Conservation (phyloP, 2,888 invertebrate species). For the Aelia acuminata region DNA sequence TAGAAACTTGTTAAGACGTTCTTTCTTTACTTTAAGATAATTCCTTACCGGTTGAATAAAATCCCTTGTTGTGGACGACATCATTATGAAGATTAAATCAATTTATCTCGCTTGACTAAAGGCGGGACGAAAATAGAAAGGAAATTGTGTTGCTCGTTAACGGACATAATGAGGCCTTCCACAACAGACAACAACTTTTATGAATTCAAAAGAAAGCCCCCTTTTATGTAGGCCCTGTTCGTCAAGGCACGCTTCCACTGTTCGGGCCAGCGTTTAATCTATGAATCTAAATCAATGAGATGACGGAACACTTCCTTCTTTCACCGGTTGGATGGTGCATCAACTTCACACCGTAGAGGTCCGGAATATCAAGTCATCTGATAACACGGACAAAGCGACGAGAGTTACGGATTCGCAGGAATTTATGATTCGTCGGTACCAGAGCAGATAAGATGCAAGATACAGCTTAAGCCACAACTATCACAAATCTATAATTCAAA, state of each 20-base stretch:
- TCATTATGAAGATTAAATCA: conserved; percentile 12
- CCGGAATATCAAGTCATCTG: not conserved
- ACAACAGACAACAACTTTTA: conserved; percentile 4
- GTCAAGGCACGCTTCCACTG: not conserved
- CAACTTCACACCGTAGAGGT: not conserved
- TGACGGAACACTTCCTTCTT: conserved; percentile 10
- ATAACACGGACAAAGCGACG: not conserved
- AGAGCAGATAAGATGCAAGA: not conserved
- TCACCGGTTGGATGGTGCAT: not conserved
- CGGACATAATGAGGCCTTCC: conserved; percentile 7
- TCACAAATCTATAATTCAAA: too few relatives aligned
- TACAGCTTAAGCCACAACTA: too few relatives aligned
- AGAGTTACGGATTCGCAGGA: not conserved
- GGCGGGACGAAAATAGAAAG: conserved; percentile 10
- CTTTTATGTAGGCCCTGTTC: not conserved
- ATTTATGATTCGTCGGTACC: not conserved
- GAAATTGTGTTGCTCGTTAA: conserved; percentile 20
- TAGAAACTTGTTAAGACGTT: not conserved
- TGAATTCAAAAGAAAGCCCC: conserved; percentile 22
- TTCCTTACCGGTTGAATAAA: not conserved
- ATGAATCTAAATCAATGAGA: not conserved
- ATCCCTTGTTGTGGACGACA: not conserved
- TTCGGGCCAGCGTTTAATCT: not conserved
- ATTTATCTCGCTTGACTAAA: not conserved
- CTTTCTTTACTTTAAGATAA: not conserved